Conservation (phyloP, 2,888 invertebrate species). For the Villa cingulata region DNA sequence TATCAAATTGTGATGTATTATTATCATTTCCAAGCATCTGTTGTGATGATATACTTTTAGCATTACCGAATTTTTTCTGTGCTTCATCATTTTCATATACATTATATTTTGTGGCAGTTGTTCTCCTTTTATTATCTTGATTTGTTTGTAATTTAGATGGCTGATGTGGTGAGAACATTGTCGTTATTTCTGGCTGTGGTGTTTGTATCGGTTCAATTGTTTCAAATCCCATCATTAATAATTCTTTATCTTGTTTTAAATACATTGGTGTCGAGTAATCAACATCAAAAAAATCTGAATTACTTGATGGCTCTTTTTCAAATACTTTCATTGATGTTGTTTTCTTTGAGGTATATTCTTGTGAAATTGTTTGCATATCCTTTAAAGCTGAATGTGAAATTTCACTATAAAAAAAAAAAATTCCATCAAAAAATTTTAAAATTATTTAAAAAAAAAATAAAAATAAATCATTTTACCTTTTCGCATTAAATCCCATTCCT, state of each 20-base stretch:
- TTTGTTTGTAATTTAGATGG: not conserved
- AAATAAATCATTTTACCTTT: slow-evolving; percentile 18
- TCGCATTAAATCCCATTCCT: slow-evolving; percentile 67
- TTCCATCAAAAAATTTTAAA: slow-evolving; percentile 1
- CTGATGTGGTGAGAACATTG: slow-evolving; percentile 26
- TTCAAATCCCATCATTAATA: slow-evolving; percentile 32
- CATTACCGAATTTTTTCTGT: slow-evolving; percentile 91
- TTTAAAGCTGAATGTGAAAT: slow-evolving; percentile 75
- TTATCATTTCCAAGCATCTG: slow-evolving; percentile 78
- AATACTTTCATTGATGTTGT: slow-evolving; percentile 35
- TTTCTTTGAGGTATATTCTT: slow-evolving; percentile 47
- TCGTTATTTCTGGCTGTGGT: slow-evolving; percentile 29
- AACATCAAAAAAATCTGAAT: slow-evolving; percentile 18
- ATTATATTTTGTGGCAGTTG: slow-evolving; percentile 8
- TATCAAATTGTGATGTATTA: slow-evolving; percentile 39
- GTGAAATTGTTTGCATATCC: slow-evolving; percentile 85
- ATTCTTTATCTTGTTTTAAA: slow-evolving; percentile 27
- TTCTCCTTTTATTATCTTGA: slow-evolving; percentile 16
- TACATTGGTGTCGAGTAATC: slow-evolving; percentile 33
- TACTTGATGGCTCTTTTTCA: slow-evolving; percentile 27
- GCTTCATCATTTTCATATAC: slow-evolving; percentile 52
- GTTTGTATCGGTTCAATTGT: slow-evolving; percentile 33
- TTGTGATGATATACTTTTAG: slow-evolving; percentile 95
- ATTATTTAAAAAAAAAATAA: slow-evolving; percentile 7
- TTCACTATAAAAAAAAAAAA: slow-evolving; percentile 44